Base-by-base conservation (phyloP, 2,888 invertebrate species). In the Urechis unicinctus region DNA sequence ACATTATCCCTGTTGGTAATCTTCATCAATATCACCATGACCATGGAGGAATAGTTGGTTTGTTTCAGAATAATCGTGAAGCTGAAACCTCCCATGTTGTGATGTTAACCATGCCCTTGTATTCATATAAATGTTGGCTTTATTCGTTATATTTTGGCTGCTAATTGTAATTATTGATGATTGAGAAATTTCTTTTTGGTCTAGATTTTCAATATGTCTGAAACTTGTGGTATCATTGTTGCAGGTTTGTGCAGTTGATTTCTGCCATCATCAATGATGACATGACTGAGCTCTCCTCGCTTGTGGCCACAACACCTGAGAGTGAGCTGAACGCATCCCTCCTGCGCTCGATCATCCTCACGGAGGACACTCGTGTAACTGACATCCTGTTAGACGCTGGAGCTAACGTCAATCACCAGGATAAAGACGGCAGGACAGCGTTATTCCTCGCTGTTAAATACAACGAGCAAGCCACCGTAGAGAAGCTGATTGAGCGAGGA, bases 391-490 rank as follows among this genome's bases (percentile, higher is more conserved):
- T 48, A 5, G 9, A 26, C 13, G 48, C 48, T 13, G 48, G 28
- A 5, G 48, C 48, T 9, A 26, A 48, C 48, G 21, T 48, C 5
- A 26, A 48, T 26, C 21, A 9, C 25, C 48, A 26, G 28, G 48
- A 48, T 21, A 48, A 26, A 21, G 48, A 48, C 6, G 48, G 48
- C 9, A 6, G 48, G 9, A 48, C 48, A 6, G 25, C 48, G 4
- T 21, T 48, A 9, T 48, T 48, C 28, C 24, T 48, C 25, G 48
- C 48, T 9, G 48, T 48, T 9, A 48, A 48, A 21, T 48, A 48
- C 48, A 13, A 21, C 25, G 5, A 21, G 24, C 28, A 25, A 9
- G 24, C 5, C 28, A 48, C 26, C 25, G 26, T 48, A 5, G 9
- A 26, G 25, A 6, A 25, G 9, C 48, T 48, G 9, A 26, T 48